Base-by-base conservation (phyloP, 2,797 vertebrate species). In the Pogonophryne albipinna region DNA sequence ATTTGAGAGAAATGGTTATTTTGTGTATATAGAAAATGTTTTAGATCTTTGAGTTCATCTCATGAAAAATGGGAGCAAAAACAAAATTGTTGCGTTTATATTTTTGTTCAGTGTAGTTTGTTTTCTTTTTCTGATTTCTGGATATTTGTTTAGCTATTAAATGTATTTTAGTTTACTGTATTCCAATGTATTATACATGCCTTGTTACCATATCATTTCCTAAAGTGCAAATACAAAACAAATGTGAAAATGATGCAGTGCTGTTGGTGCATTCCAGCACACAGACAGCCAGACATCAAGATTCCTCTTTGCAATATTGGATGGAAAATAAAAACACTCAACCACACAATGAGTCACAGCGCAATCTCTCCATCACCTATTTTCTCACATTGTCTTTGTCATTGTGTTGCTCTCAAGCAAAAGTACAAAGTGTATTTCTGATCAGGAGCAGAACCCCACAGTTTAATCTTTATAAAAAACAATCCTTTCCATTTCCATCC, bases 361-460 rank as follows among this genome's bases (percentile, higher is more conserved):
- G 12, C 12, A 45, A 20, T 46, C 47, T 41, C 10, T 44, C 8
- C 12, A 44, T 67, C 55, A 55, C 3, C n/a, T 45, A 20, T 38
- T 34, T 10, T 44, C 6, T 12, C 27, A 41, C 34, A 17, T 50
- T 20, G 10, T 10, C 34, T 65, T 52, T 20, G 2, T 73, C 2
- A 53, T 68, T 46, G n/a, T 83, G 10, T 50, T 61, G 71, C 45
- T 34, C 14, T 49, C 20, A 66, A 17, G 14, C 16, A 55, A 65
- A 45, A 59, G 42, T 13, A 14, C 4, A 34, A 45, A 55, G 9
- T 15, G 10, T 55, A 64, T 16, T 42, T 34, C 46, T 3, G 44
- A 0, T 2, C 14, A 17, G 20, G 2, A 31, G 19, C 14, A 53
- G 8, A 63, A 59, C 12, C 3, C 16, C 23, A 55, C 5, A 34